phyloP scores from a whole-genome alignment of 1,140 invertebrate genomes.

The Phortica variegata region DNA sequence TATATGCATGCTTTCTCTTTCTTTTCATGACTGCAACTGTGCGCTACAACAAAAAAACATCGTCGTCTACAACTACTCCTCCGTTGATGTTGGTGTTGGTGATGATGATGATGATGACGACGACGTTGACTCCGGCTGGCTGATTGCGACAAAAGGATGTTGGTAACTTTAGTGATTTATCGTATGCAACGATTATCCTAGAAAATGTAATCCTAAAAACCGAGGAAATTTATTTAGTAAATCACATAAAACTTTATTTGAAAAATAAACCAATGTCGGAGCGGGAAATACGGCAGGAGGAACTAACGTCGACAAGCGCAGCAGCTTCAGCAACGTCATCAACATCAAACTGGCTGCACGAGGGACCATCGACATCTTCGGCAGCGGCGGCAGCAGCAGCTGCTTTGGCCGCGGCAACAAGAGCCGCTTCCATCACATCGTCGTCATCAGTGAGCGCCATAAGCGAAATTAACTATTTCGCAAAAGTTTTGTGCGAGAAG shows the following conservation, averaged over 20 bases:
- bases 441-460: conserved; percentile 10
- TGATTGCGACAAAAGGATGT: conserved; percentile 35
- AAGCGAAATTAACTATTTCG: conserved; percentile 56
- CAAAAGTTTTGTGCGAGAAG: conserved; percentile 52
- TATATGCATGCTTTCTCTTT: conserved; percentile 5
- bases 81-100: no score
- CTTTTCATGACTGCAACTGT: background rate
- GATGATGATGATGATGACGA: no score
- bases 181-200: conserved; percentile 49
- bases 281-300: conserved; percentile 11
- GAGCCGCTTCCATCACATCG: background rate
- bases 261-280: conserved; percentile 52
- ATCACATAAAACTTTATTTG: conserved; percentile 58
- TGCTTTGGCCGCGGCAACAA: conserved; percentile 3
- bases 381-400: conserved; percentile 35
- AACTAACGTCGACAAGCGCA: background rate
- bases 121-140: background rate
- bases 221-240: conserved; percentile 58
- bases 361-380: conserved; percentile 46
- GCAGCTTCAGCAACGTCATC: background rate
- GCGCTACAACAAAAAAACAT: conserved; percentile 7
- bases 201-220: conserved; percentile 54
- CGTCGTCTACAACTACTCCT: no score
- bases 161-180: conserved; percentile 54
- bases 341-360: conserved; percentile 30